phyloP scores from a whole-genome alignment of 2,113 vertebrate genomes.

The Callaeas wilsoni region DNA sequence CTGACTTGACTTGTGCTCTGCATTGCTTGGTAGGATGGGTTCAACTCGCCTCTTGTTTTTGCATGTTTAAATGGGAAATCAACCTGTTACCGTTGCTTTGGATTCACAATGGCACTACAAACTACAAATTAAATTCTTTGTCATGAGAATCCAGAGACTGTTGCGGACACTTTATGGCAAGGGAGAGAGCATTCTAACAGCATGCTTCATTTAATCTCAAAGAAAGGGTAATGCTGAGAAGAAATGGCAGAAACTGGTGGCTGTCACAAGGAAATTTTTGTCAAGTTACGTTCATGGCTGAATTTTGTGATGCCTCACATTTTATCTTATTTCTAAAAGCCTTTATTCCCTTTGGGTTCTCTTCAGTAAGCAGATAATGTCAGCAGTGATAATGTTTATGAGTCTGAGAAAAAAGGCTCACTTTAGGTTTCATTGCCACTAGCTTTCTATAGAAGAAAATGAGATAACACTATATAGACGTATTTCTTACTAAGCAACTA shows the following conservation, averaged over 20 bases:
- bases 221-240: neutral
- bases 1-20: neutral
- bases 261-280: neutral
- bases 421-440: neutral
- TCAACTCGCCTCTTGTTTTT: neutral
- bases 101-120: neutral
- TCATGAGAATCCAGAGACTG: neutral
- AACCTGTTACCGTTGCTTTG: neutral
- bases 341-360: neutral
- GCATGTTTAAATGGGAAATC: neutral
- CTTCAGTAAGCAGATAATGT: neutral
- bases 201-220: neutral
- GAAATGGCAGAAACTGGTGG: neutral
- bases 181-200: neutral
- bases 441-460: neutral
- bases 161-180: neutral
- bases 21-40: neutral
- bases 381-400: neutral
- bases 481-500: neutral
- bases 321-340: neutral
- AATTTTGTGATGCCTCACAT: neutral
- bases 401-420: neutral
- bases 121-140: neutral
- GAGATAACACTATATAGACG: neutral
- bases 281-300: neutral